Conservation (phyloP, 1,140 invertebrate genomes). For the Aphaenogaster floridana region DNA sequence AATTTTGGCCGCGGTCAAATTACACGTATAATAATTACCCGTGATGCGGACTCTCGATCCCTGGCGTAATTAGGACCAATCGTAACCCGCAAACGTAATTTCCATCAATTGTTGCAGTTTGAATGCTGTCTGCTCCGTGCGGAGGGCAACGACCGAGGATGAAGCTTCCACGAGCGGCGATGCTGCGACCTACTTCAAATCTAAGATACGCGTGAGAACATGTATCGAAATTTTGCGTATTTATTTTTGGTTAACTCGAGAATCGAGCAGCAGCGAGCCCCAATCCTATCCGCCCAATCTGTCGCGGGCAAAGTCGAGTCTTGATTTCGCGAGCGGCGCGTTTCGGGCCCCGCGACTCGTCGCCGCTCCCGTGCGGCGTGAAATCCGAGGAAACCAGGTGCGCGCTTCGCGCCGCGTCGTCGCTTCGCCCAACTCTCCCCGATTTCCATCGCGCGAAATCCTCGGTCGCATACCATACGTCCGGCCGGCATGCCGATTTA, state of each 20-base stretch:
- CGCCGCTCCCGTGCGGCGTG: not conserved
- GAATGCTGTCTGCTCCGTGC: not conserved
- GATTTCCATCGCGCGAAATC: conserved; percentile 45
- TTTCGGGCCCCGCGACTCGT: not conserved
- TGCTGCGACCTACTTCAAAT: conserved; percentile 10
- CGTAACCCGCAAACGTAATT: not conserved
- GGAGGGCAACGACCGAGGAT: conserved; percentile 4
- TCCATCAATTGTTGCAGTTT: conserved; percentile 30
- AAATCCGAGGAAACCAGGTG: not conserved
- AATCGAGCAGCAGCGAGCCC: no score
- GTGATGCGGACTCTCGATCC: not conserved
- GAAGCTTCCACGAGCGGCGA: not conserved
- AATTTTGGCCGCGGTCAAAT: conserved; percentile 3
- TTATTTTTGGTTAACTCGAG: not conserved
- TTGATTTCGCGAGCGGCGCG: not conserved
- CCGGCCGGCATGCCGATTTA: conserved; percentile 35
- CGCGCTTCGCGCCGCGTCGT: not conserved
- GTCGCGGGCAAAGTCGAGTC: not conserved
- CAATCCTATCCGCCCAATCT: not conserved
- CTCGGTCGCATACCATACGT: conserved; percentile 35
- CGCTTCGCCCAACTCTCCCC: conserved; percentile 11
- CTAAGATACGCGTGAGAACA: not conserved
- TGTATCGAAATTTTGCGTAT: not conserved
- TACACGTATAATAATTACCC: conserved; percentile 6
- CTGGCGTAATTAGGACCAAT: conserved; percentile 12